Conservation (phyloP, 2,888 invertebrate genomes). For the Colostygia pectinataria region DNA sequence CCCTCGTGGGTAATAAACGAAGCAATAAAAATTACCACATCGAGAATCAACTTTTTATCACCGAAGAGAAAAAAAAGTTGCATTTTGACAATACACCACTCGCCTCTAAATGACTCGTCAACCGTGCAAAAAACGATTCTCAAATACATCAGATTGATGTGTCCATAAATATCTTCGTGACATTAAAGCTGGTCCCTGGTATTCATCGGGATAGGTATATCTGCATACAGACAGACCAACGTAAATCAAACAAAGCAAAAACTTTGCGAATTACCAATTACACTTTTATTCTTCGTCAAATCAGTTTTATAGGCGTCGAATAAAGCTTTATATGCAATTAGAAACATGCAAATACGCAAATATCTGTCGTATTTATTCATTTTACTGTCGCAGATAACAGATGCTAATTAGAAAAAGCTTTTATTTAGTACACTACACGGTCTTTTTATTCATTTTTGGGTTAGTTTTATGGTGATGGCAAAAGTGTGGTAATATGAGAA, state of each 20-base stretch:
- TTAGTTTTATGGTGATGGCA: slow-evolving; percentile 23
- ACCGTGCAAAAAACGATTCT: slow-evolving; percentile 28
- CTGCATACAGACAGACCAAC: slow-evolving; percentile 28
- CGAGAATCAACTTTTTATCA: slow-evolving; percentile 33
- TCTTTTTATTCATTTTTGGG: slow-evolving; percentile 17
- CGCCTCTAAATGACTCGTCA: slow-evolving; percentile 33
- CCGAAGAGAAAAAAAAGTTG: slow-evolving; percentile 25
- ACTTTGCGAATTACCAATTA: slow-evolving; percentile 27
- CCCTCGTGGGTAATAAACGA: slow-evolving; percentile 30
- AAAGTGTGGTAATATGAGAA: slow-evolving; percentile 11
- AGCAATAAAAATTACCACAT: slow-evolving; percentile 34
- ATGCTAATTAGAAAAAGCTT: slow-evolving; percentile 32
- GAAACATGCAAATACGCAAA: slow-evolving; percentile 22
- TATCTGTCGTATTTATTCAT: slow-evolving; percentile 22
- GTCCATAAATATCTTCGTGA: slow-evolving; percentile 30
- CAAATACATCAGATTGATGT: slow-evolving; percentile 26
- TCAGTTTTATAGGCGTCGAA: slow-evolving; percentile 31
- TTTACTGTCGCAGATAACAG: slow-evolving; percentile 30
- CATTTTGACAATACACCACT: slow-evolving; percentile 34
- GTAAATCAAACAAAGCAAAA: slow-evolving; percentile 33
- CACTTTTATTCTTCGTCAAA: slow-evolving; percentile 29
- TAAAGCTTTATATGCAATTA: slow-evolving; percentile 35
- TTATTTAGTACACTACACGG: slow-evolving; percentile 26
- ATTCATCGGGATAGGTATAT: slow-evolving; percentile 26
- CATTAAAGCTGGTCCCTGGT: slow-evolving; percentile 24